A percentile compares a stretch with the other conserved stretches of the same genome.
These are phyloP conservation scores for Cyphomyrus plagiostoma DNA, from an alignment of 2,113 vertebrate genomes.

Conservation along the genomic window DNA sequence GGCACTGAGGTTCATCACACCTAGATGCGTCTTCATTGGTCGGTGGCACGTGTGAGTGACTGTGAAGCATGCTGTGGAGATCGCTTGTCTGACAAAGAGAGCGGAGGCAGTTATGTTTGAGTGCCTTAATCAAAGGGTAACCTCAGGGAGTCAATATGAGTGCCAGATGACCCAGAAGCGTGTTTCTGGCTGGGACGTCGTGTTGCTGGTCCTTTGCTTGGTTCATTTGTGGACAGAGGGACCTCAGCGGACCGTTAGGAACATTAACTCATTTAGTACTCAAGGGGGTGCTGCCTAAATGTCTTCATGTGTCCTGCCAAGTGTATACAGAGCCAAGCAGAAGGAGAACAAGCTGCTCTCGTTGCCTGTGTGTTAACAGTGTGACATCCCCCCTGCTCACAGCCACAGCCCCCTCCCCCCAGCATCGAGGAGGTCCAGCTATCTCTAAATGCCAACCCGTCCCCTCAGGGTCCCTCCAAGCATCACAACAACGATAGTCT, in stretches of 20 bases:
- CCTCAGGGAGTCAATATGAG: conserved; percentile 5
- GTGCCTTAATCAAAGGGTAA: neutral
- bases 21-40: neutral
- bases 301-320: conserved; percentile 22
- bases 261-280: conserved; percentile 22
- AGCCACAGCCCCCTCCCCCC: neutral
- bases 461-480: neutral
- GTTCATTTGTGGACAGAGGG: conserved; percentile 26
- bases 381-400: neutral
- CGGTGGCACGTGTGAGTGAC: neutral
- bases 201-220: neutral
- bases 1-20: neutral
- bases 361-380: neutral
- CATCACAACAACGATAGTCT: neutral
- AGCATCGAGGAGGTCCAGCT: neutral
- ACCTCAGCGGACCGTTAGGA: conserved; percentile 18
- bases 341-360: neutral
- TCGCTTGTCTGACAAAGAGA: neutral
- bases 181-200: neutral
- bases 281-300: conserved; percentile 23
- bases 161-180: conserved; percentile 7
- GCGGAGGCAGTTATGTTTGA: neutral
- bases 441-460: neutral
- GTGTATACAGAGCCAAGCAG: neutral
- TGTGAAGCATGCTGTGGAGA: neutral